Evolutionary conservation across 92 coral and sea anemone genomes (phyloP).

Genomic region (Anthopleura xanthogrammica): DNA sequence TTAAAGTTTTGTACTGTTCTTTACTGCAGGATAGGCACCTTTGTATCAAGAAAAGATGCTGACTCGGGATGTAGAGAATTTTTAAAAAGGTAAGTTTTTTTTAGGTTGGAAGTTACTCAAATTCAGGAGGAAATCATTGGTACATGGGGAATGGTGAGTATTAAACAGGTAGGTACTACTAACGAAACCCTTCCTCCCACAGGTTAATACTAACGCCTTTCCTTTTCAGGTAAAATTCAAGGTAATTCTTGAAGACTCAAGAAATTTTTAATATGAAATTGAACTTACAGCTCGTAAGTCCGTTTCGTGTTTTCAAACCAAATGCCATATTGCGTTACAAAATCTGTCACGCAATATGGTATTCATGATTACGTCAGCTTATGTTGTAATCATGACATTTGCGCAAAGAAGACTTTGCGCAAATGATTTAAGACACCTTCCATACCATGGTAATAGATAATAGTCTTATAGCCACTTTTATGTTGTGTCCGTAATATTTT

Average conservation of each 20-base stretch:
- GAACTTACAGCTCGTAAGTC: conserved; percentile 11
- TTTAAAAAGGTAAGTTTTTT: background rate
- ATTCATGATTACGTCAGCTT: conserved; percentile 10
- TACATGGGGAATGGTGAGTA: background rate
- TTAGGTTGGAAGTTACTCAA: background rate
- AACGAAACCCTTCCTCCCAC: conserved; percentile 14
- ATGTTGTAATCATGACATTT: conserved; percentile 16
- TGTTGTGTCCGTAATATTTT: conserved; percentile 33
- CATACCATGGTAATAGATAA: conserved; percentile 50
- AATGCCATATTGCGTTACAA: conserved; percentile 36
- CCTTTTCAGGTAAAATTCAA: conserved; percentile 10
- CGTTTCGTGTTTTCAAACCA: conserved; percentile 4
- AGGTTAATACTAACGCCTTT: conserved; percentile 11
- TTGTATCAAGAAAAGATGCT: background rate
- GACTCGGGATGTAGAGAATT: background rate
- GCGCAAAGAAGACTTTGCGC: conserved; percentile 1
- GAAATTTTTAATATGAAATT: background rate
- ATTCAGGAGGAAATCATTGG: background rate
- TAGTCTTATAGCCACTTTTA: conserved; percentile 27
- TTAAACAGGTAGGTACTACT: background rate
- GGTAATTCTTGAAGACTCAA: background rate
- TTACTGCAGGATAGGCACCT: no score
- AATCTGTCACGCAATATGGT: conserved; percentile 34
- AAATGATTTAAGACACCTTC: conserved; percentile 50
- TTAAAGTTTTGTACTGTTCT: no score